phyloP scores from a whole-genome alignment of 2,888 invertebrate genomes.

The Sthenelais limicola region DNA sequence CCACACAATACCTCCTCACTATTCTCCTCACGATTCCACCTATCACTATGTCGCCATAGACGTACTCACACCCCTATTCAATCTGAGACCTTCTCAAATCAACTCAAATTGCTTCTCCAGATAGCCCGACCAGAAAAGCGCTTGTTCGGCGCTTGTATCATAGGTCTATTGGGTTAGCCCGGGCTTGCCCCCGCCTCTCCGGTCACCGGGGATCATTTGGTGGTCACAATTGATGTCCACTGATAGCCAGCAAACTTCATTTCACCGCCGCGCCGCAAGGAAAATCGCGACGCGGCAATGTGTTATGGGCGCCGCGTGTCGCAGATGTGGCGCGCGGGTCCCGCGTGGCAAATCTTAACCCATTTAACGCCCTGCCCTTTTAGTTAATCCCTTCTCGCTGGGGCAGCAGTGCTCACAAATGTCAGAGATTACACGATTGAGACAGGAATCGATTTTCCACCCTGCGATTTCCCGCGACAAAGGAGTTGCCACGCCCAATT shows the following conservation, averaged over 20 bases:
- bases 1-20: too few species aligned
- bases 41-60: too few species aligned
- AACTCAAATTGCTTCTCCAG: conserved; percentile 33
- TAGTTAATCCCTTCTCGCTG: conserved; percentile 28
- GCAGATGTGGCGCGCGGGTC: too few species aligned
- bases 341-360: conserved; percentile 34
- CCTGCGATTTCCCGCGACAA: too few species aligned
- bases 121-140: conserved; percentile 1
- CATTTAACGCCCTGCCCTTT: conserved; percentile 31
- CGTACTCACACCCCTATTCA: conserved; percentile 2
- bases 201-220: conserved; percentile 34
- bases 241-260: conserved; percentile 34
- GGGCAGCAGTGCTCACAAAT: conserved; percentile 29
- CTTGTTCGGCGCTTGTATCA: conserved; percentile 20
- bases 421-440: conserved; percentile 39
- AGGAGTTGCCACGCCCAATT: too few species aligned
- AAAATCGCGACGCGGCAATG: conserved; percentile 22
- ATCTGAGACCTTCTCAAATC: conserved; percentile 19
- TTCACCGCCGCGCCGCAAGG: conserved; percentile 15
- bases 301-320: conserved; percentile 17
- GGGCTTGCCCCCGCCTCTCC: conserved; percentile 24
- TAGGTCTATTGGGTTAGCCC: conserved; percentile 29
- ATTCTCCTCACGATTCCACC: too few species aligned
- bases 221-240: conserved; percentile 25
- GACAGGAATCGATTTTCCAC: conserved; percentile 32